Evolutionary conservation across 2,113 vertebrate genomes (phyloP).

Genomic region (Poeciliopsis prolifica): DNA sequence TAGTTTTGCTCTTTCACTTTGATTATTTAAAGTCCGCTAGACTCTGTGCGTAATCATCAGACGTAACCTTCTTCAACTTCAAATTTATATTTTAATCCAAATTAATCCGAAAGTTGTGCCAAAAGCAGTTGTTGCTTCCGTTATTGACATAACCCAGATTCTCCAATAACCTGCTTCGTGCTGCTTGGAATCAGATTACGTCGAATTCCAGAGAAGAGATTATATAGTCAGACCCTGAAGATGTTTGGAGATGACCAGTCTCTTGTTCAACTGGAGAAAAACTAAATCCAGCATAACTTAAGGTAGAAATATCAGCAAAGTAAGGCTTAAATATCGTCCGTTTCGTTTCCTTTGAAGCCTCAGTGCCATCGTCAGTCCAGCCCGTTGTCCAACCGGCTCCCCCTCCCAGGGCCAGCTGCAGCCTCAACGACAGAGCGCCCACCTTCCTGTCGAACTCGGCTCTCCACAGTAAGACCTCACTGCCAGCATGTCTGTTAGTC

Average conservation of each 20-base stretch:
- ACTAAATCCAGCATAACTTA: background rate
- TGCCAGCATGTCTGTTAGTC: background rate
- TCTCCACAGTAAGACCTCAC: conserved; percentile 76
- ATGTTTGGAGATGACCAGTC: conserved; percentile 40
- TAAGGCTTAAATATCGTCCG: conserved; percentile 12
- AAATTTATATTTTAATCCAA: conserved; percentile 2
- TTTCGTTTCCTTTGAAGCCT: conserved; percentile 54
- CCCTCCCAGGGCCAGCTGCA: conserved; percentile 63
- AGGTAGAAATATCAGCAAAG: no score
- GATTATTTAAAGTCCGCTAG: background rate
- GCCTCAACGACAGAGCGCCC: conserved; percentile 74
- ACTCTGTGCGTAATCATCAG: no score
- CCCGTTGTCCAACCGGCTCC: conserved; percentile 59
- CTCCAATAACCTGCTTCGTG: conserved; percentile 41
- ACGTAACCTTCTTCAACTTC: background rate
- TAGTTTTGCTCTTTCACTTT: no score
- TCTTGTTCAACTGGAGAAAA: conserved; percentile 3
- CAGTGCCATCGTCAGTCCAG: conserved; percentile 59
- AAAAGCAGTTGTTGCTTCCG: conserved; percentile 38
- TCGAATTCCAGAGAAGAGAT: conserved; percentile 39
- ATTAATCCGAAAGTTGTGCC: conserved; percentile 20
- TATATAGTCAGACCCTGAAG: conserved; percentile 23
- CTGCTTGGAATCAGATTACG: conserved; percentile 56
- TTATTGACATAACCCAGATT: conserved; percentile 48
- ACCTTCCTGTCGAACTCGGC: conserved; percentile 78